These are phyloP conservation scores for Cynaeus angustus DNA, from an alignment of 2,888 invertebrate species.

Conservation along the genomic window DNA sequence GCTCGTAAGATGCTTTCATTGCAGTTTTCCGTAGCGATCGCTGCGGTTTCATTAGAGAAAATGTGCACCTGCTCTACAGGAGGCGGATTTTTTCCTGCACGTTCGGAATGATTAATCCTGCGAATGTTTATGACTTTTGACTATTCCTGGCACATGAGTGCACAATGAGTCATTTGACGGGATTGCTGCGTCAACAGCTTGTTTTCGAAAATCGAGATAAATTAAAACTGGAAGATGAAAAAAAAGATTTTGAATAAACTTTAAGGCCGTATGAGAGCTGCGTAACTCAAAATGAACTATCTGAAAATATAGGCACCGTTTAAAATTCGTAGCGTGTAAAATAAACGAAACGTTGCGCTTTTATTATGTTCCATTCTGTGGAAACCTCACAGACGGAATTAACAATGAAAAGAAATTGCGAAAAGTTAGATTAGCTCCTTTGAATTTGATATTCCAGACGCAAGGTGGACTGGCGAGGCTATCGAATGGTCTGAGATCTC, in stretches of 20 bases:
- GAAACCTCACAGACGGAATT: constrained; percentile 46
- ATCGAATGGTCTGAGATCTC: constrained; percentile 39
- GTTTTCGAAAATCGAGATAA: too few species aligned
- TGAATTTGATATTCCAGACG: constrained; percentile 51
- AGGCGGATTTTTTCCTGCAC: constrained; percentile 1
- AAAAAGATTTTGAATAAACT: too few species aligned
- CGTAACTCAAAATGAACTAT: too few species aligned
- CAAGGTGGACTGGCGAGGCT: constrained; percentile 41
- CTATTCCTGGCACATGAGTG: constrained; percentile 8
- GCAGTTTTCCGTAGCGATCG: not conserved
- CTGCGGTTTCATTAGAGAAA: not conserved
- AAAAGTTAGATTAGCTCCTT: constrained; percentile 51
- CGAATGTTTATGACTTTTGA: constrained; percentile 13
- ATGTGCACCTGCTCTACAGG: constrained; percentile 4
- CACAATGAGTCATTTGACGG: not conserved
- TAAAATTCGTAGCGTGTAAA: constrained; percentile 26
- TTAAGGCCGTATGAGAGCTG: too few species aligned
- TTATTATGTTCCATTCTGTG: constrained; percentile 34
- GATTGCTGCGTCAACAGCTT: not conserved
- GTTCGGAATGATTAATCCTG: constrained; percentile 6
- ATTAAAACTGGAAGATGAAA: too few species aligned
- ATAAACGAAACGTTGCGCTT: constrained; percentile 38
- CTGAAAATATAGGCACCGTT: not conserved
- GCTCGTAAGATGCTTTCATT: not conserved
- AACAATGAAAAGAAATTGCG: constrained; percentile 53